Conservation (phyloP, 2,888 invertebrate genomes). For the Schrankia costaestrigalis region DNA sequence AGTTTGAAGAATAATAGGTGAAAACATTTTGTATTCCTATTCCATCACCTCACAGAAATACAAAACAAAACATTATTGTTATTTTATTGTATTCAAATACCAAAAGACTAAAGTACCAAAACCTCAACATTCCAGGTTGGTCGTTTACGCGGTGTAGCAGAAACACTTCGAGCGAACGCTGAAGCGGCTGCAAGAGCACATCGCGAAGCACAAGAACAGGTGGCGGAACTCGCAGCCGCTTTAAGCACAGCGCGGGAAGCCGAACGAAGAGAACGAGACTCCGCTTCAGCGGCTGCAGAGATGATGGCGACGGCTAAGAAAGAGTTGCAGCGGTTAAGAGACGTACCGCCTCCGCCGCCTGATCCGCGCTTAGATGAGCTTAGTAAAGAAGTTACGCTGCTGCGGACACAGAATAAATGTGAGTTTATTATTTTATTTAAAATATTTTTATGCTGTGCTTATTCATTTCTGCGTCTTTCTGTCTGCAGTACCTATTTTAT, state of each 20-base stretch:
- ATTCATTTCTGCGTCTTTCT: no score
- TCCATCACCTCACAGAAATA: no score
- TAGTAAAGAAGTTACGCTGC: slow-evolving; percentile 85
- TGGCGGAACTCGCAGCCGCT: slow-evolving; percentile 71
- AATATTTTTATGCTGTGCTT: not conserved
- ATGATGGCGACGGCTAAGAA: slow-evolving; percentile 83
- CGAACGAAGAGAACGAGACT: slow-evolving; percentile 74
- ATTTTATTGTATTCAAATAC: no score
- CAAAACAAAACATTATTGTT: no score
- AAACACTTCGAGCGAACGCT: slow-evolving; percentile 81
- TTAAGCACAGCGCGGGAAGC: slow-evolving; percentile 71
- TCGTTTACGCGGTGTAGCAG: slow-evolving; percentile 75
- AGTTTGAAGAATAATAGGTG: no score
- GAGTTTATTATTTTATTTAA: slow-evolving; percentile 31
- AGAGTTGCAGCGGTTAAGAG: slow-evolving; percentile 83
- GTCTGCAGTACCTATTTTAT: no score
- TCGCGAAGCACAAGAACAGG: slow-evolving; percentile 76
- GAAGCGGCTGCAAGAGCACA: slow-evolving; percentile 78
- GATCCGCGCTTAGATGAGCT: slow-evolving; percentile 88
- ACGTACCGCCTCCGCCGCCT: slow-evolving; percentile 84
- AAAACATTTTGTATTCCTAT: no score
- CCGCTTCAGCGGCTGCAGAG: slow-evolving; percentile 76
- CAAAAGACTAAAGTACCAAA: not conserved
- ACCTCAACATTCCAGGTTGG: slow-evolving; percentile 62
- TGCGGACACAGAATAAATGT: slow-evolving; percentile 89